These are phyloP conservation scores for Miniopterus natalensis DNA, from an alignment of 2,113 vertebrate species.

Conservation along the genomic window DNA sequence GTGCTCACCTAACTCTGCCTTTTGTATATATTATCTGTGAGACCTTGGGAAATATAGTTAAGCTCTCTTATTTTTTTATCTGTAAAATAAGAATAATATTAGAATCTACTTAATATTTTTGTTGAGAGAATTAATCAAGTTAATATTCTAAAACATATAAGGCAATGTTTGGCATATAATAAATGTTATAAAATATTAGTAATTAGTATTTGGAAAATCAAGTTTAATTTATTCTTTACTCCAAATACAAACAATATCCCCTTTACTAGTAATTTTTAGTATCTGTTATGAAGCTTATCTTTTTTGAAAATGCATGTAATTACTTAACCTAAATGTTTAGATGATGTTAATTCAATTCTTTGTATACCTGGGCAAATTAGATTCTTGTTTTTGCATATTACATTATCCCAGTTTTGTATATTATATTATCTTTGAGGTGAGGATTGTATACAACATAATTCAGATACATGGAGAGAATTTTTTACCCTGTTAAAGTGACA, in stretches of 20 bases:
- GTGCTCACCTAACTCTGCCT: not conserved
- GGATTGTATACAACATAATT: not conserved
- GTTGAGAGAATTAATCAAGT: not conserved
- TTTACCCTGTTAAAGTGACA: not conserved
- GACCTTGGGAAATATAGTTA: not conserved
- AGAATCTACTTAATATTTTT: not conserved
- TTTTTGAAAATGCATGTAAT: not conserved
- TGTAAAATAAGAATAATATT: not conserved
- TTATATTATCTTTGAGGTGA: not conserved
- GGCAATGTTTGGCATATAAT: not conserved
- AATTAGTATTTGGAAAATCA: not conserved
- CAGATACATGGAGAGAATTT: not conserved
- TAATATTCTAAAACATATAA: not conserved
- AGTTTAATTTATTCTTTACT: not conserved
- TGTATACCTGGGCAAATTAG: not conserved
- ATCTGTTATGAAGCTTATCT: not conserved
- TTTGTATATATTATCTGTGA: not conserved
- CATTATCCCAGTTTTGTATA: not conserved
- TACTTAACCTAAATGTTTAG: not conserved
- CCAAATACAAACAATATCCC: not conserved
- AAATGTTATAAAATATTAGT: not conserved
- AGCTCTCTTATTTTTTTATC: not conserved
- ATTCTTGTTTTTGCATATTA: not conserved
- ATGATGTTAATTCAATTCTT: not conserved
- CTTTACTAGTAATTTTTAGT: not conserved